Base-by-base conservation (phyloP, 92 coral and sea anemone genomes). In the Bergia puertoricense region DNA sequence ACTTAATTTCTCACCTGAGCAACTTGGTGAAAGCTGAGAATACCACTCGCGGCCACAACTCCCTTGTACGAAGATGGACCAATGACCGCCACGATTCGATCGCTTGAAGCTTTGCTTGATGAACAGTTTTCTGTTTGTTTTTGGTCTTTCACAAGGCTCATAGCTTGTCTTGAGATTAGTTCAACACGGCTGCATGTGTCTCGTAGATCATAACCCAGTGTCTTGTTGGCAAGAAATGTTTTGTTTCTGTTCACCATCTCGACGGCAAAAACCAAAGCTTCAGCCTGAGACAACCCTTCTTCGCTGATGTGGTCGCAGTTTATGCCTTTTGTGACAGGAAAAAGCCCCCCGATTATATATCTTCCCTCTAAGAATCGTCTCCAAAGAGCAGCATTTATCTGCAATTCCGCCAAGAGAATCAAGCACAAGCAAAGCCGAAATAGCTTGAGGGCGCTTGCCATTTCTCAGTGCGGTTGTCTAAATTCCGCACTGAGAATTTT, bases 151-250 rank as follows among this genome's bases (percentile, higher is more conserved):
- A 42, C 39, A 66, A 89, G 67, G 40, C 89, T 89, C 75, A 91
- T 22, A 5, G 95, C 91, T 23, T 88, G 93, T 66, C 79, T 91
- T n/a, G 92, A 68, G 38, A 96, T 94, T 2, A 72, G 69, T 1
- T 57, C 89, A 2, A 95, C 89, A 44, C 73, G 86, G 5, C 95
- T 88, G 50, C 98, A 93, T 11, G 98, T 89, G 86, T 97, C 98
- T 85, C 93, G 81, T 10, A 97, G 91, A 68, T 92, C 96, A 54
- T 95, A 97, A 6, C 98, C 99, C 16, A 97, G 80, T 0, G 96
- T 74, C 2, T 54, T 39, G 74, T 89, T 95, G 20, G 45, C 20
- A 40, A 39, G 73, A 45, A 54, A 74, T 1, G 89, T 57, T 23
- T 37, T 82, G 71, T 89, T 81, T 50, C 10, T 65, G 73, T 91